phyloP scores from a whole-genome alignment of 2,888 invertebrate species.

The Argyra leucocephala region DNA sequence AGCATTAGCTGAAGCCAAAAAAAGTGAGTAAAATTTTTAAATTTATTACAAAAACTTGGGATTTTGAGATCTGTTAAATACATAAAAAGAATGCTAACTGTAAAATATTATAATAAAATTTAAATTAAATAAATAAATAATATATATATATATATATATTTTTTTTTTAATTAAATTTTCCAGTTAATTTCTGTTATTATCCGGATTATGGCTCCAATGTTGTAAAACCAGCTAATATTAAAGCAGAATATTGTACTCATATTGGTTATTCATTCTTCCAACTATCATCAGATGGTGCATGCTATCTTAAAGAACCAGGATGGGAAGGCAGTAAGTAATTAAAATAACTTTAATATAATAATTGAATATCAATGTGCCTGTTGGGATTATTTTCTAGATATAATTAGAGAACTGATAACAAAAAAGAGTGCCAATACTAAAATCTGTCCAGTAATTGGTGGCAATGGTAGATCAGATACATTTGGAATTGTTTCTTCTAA shows the following conservation, averaged over 20 bases:
- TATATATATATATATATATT: not conserved
- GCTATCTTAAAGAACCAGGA: not conserved
- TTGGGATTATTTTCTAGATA: no score
- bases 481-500: constrained; percentile 34
- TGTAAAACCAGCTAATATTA: not conserved
- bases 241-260: not conserved
- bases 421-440: not conserved
- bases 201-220: not conserved
- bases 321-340: not conserved
- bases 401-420: not conserved
- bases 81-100: no score
- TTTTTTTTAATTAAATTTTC: not conserved
- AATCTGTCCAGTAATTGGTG: constrained; percentile 1
- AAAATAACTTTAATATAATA: no score
- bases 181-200: not conserved
- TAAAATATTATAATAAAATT: no score
- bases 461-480: not conserved
- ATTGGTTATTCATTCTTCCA: not conserved
- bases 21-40: no score
- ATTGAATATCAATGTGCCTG: no score
- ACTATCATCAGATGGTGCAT: not conserved
- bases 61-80: no score
- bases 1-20: no score
- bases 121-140: not conserved
- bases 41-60: no score